Conservation (phyloP, 2,113 vertebrate species). For the Chloroceryle aenea region DNA sequence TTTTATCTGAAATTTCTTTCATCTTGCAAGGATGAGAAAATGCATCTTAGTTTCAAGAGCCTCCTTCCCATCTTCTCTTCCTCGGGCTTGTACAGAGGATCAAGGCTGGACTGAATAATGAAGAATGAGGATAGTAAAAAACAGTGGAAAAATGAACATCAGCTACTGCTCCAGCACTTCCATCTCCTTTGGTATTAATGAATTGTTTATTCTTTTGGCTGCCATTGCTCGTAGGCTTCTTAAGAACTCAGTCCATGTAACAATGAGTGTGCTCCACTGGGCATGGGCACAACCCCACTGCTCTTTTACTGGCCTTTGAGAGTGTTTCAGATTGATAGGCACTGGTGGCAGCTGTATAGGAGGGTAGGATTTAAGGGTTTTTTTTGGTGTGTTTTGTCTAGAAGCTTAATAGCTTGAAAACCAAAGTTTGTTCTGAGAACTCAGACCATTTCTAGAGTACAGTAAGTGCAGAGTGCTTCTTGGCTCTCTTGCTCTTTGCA, state of each 20-base stretch:
- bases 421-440: background rate
- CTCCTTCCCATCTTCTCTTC: background rate
- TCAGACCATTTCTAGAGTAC: background rate
- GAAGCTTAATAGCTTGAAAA: background rate
- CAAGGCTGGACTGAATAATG: background rate
- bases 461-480: accelerated
- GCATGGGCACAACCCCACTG: background rate
- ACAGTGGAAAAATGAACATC: background rate
- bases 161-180: background rate
- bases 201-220: background rate
- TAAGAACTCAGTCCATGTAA: background rate
- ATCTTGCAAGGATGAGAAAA: background rate
- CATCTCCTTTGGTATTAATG: background rate
- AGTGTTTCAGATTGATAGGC: conserved; percentile 20
- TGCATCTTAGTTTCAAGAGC: background rate
- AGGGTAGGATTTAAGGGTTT: background rate
- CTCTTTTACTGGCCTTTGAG: background rate
- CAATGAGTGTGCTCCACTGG: background rate
- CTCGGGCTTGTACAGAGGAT: background rate
- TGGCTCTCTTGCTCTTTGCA: background rate
- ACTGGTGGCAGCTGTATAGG: background rate
- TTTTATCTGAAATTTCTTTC: background rate
- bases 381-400: background rate
- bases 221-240: background rate
- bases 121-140: background rate